Percentiles rank a stretch among this genome's conserved stretches.
These are phyloP conservation scores for Dendrolimus punctatus DNA, from an alignment of 1,140 invertebrate species.

Conservation along the genomic window DNA sequence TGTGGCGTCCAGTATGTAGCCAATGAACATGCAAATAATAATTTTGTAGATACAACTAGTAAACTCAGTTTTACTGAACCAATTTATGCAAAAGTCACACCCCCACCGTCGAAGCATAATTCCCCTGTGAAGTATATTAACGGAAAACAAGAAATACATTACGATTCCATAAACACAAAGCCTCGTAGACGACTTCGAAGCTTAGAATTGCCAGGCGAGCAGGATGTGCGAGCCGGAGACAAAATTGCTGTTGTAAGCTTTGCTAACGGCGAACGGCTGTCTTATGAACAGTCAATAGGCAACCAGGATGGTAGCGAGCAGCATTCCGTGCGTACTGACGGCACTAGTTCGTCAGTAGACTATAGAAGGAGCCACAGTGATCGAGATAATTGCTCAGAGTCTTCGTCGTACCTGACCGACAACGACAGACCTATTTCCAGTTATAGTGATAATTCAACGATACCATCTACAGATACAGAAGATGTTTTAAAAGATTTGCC, in stretches of 20 bases:
- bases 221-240: conserved; percentile 37
- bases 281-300: conserved; percentile 38
- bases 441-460: conserved; percentile 67
- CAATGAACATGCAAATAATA: conserved; percentile 32
- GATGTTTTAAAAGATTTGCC: conserved; percentile 67
- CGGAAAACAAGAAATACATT: conserved; percentile 52
- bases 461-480: conserved; percentile 65
- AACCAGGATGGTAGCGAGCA: conserved; percentile 54
- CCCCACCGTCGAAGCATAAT: conserved; percentile 47
- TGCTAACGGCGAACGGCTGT: conserved; percentile 54
- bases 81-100: conserved; percentile 66
- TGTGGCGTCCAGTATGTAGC: conserved; percentile 55
- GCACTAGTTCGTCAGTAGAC: conserved; percentile 51
- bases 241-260: conserved; percentile 41
- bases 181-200: conserved; percentile 54
- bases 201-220: conserved; percentile 43
- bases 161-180: conserved; percentile 69
- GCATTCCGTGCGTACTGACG: conserved; percentile 60
- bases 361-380: conserved; percentile 60
- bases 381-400: conserved; percentile 66
- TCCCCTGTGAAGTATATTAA: conserved; percentile 54
- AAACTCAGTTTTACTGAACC: conserved; percentile 61
- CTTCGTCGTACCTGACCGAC: conserved; percentile 62
- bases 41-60: conserved; percentile 40
- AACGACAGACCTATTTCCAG: conserved; percentile 65